Evolutionary conservation across 2,888 invertebrate species (phyloP).

Genomic region (Entomobrya proxima): DNA sequence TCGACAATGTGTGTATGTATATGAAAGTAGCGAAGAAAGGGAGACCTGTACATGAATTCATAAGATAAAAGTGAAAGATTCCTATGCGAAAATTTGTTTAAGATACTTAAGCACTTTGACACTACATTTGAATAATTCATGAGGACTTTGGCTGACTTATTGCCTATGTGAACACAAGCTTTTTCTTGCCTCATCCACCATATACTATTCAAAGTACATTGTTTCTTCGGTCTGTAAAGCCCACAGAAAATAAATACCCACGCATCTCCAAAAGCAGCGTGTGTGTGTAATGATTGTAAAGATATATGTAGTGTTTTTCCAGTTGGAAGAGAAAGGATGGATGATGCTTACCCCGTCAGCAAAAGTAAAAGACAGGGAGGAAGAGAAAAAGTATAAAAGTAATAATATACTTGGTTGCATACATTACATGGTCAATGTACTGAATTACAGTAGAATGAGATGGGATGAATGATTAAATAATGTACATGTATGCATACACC

Average conservation of each 20-base stretch:
- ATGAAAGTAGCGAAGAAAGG: not conserved
- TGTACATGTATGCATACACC: not conserved
- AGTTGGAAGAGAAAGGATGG: not conserved
- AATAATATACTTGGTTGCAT: conserved; percentile 41
- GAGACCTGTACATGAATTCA: conserved; percentile 50
- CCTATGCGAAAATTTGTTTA: conserved; percentile 66
- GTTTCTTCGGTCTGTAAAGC: not conserved
- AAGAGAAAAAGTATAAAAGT: not conserved
- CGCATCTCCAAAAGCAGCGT: too few species aligned
- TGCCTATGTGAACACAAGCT: conserved; percentile 51
- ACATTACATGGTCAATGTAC: conserved; percentile 51
- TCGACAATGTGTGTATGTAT: conserved; percentile 25
- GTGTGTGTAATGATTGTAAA: not conserved
- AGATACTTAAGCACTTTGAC: conserved; percentile 67
- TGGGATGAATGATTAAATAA: conserved; percentile 52
- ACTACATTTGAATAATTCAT: conserved; percentile 68
- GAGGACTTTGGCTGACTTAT: conserved; percentile 68
- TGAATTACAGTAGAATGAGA: conserved; percentile 49
- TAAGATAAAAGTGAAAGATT: conserved; percentile 64
- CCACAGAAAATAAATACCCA: not conserved
- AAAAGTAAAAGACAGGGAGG: not conserved
- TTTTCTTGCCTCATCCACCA: not conserved
- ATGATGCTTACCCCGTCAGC: not conserved
- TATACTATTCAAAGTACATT: not conserved
- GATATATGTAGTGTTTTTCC: not conserved